Evolutionary conservation across 2,888 invertebrate species (phyloP).

Genomic region (Myopa tessellatipennis): DNA sequence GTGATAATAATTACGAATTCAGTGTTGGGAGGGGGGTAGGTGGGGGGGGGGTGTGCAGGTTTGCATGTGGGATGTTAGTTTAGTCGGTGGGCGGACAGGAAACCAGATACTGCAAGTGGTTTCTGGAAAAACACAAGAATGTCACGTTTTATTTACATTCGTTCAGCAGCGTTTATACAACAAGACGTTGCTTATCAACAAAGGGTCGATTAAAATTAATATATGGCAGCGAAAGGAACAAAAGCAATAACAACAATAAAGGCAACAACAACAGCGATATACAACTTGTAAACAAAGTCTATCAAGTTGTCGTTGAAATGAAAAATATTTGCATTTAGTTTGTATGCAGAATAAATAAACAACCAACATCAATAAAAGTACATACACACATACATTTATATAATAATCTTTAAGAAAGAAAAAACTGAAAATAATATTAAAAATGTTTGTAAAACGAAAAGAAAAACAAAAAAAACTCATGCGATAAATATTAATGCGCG

Average conservation of each 20-base stretch:
- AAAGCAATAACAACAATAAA: slow-evolving; percentile 15
- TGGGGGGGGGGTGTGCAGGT: too few relatives aligned
- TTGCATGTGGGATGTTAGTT: too few relatives aligned
- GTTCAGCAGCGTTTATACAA: not conserved
- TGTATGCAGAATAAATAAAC: not conserved
- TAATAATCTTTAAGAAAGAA: not conserved
- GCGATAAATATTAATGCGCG: slow-evolving; percentile 8
- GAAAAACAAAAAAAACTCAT: not conserved
- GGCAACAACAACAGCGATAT: slow-evolving; percentile 3
- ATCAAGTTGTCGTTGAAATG: too few relatives aligned
- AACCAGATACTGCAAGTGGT: too few relatives aligned
- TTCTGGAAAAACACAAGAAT: not conserved
- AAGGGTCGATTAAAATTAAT: too few relatives aligned
- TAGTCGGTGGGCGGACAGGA: too few relatives aligned
- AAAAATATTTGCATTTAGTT: not conserved
- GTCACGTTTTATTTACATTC: slow-evolving; percentile 19
- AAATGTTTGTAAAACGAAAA: not conserved
- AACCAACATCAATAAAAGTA: not conserved
- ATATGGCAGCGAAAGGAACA: not conserved
- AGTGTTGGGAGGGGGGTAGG: too few relatives aligned
- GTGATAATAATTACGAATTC: too few relatives aligned
- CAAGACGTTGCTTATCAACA: too few relatives aligned
- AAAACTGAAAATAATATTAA: not conserved
- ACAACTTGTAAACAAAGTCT: too few relatives aligned
- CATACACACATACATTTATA: too few relatives aligned